Evolutionary conservation across 2,888 invertebrate genomes (phyloP).

Genomic region (Parelbella ahira): DNA sequence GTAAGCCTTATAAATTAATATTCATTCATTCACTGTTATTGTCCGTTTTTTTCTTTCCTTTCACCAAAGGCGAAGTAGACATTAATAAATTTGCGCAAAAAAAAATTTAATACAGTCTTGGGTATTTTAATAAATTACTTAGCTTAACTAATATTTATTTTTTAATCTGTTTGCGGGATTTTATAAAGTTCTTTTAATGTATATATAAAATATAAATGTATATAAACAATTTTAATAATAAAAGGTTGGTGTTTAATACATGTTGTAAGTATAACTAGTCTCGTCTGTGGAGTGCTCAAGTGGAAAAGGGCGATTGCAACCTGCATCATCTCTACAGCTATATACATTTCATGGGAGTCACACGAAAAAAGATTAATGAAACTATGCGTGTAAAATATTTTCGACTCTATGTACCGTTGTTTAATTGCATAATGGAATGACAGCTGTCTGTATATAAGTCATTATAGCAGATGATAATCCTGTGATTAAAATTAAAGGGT

Average conservation of each 20-base stretch:
- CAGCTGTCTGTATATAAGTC: background rate
- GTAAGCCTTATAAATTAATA: too few relatives aligned
- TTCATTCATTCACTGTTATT: too few relatives aligned
- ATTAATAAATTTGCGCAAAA: too few relatives aligned
- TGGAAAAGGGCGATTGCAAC: slow-evolving; percentile 43
- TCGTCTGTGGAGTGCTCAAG: slow-evolving; percentile 10
- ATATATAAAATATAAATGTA: too few relatives aligned
- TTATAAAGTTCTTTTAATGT: too few relatives aligned
- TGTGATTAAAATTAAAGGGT: slow-evolving; percentile 60
- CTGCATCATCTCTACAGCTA: slow-evolving; percentile 50
- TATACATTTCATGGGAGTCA: slow-evolving; percentile 34
- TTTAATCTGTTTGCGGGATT: too few relatives aligned
- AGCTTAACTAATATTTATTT: too few relatives aligned
- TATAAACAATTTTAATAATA: too few relatives aligned
- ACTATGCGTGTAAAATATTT: background rate
- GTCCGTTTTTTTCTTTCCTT: too few relatives aligned
- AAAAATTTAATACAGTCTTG: too few relatives aligned
- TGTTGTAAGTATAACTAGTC: background rate
- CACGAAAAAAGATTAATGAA: slow-evolving; percentile 4
- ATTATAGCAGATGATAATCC: background rate
- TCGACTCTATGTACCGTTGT: background rate
- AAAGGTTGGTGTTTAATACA: slow-evolving; percentile 3
- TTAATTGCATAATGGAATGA: background rate
- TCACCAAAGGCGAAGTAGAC: too few relatives aligned
- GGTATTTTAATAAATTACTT: too few relatives aligned